These are phyloP conservation scores for Cervus canadensis DNA, from an alignment of 2,113 vertebrate species.

Conservation along the genomic window DNA sequence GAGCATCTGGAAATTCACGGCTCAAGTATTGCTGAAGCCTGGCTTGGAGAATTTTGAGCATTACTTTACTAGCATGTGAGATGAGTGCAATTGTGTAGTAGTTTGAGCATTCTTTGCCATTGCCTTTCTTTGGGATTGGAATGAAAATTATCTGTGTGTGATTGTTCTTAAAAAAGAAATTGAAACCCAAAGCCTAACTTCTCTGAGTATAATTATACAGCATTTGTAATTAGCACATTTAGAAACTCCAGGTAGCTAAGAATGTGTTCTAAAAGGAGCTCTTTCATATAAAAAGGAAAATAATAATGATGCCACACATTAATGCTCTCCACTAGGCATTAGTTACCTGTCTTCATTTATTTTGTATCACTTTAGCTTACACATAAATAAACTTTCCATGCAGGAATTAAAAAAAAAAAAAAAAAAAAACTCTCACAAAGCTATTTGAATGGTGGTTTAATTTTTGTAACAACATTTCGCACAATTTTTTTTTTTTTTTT, in stretches of 20 bases:
- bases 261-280: not conserved
- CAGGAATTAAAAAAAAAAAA: not conserved
- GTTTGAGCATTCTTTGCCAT: too few relatives aligned
- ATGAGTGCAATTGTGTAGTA: too few relatives aligned
- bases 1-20: too few relatives aligned
- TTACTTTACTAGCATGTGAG: too few relatives aligned
- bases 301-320: not conserved
- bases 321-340: not conserved
- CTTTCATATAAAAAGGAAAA: not conserved
- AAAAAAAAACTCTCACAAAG: not conserved
- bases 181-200: not conserved
- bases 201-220: not conserved
- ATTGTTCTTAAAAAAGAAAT: not conserved
- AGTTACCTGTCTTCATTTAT: not conserved
- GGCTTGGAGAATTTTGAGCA: too few relatives aligned
- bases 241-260: not conserved
- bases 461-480: not conserved
- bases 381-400: not conserved
- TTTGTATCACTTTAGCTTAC: not conserved
- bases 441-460: not conserved
- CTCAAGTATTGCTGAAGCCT: too few relatives aligned
- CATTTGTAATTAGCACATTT: not conserved
- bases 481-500: not conserved
- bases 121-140: too few relatives aligned
- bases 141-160: not conserved